A percentile compares a stretch with the other conserved stretches of the same genome.
Conservation (phyloP, 2,797 vertebrate genomes). For the Triplophysa yarkandensis region DNA sequence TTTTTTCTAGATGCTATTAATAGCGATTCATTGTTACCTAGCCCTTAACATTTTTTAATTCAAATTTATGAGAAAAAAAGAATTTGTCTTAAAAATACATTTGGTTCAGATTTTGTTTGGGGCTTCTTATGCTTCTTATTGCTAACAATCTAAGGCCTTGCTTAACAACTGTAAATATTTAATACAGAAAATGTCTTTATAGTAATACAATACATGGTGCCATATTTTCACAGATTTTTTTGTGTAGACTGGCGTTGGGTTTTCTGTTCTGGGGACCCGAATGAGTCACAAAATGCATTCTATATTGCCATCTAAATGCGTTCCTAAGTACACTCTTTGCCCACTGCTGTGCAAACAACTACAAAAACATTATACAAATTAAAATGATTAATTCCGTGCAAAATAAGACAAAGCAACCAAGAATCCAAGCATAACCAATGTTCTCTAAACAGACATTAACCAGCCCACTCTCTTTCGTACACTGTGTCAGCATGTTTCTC, state of each 20-base stretch:
- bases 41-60: no score
- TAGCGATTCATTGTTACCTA: no score
- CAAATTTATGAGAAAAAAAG: no score
- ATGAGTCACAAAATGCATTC: constrained; percentile 3
- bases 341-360: not conserved
- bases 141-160: no score
- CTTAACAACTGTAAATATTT: no score
- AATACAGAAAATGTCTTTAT: no score
- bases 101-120: not conserved
- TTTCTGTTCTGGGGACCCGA: not conserved
- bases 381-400: not conserved
- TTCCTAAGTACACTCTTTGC: not conserved
- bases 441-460: constrained; percentile 9
- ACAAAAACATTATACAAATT: not conserved
- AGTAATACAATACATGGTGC: no score
- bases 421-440: constrained; percentile 4
- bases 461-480: not conserved
- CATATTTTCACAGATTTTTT: no score
- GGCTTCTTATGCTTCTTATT: no score
- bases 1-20: no score
- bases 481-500: constrained; percentile 44
- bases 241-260: not conserved
- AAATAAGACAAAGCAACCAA: not conserved
- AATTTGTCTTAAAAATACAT: not conserved
- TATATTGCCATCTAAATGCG: not conserved